phyloP scores from a whole-genome alignment of 2,797 vertebrate species.

The Limnodromus scolopaceus region DNA sequence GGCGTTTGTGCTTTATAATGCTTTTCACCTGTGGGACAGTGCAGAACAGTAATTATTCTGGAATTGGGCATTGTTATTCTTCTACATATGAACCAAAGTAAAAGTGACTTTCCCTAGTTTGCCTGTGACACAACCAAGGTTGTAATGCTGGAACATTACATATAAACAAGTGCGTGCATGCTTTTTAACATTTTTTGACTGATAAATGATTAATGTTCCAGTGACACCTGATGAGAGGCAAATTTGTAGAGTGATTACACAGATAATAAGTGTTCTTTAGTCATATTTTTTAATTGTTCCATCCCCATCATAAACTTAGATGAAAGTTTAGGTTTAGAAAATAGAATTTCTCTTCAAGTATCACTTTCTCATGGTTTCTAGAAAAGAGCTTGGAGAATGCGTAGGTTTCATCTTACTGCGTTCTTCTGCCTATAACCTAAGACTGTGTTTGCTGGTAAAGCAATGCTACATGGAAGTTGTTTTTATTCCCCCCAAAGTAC shows the following conservation, averaged over 20 bases:
- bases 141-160: neutral
- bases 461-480: neutral
- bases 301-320: neutral
- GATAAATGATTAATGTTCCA: neutral
- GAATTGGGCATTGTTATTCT: neutral
- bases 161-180: neutral
- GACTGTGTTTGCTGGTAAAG: neutral
- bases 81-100: neutral
- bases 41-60: neutral
- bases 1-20: neutral
- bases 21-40: neutral
- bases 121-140: neutral
- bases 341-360: neutral
- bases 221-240: neutral
- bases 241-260: neutral
- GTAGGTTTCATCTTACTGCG: neutral
- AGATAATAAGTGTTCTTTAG: neutral
- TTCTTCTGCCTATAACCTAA: neutral
- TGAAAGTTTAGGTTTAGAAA: neutral
- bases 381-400: neutral
- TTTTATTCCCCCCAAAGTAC: neutral
- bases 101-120: neutral
- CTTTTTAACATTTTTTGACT: neutral
- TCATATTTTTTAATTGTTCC: neutral
- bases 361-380: neutral